A percentile compares a stretch with the other conserved stretches of the same genome.
phyloP scores from a whole-genome alignment of 1,140 invertebrate genomes.

The Halictus rubicundus region DNA sequence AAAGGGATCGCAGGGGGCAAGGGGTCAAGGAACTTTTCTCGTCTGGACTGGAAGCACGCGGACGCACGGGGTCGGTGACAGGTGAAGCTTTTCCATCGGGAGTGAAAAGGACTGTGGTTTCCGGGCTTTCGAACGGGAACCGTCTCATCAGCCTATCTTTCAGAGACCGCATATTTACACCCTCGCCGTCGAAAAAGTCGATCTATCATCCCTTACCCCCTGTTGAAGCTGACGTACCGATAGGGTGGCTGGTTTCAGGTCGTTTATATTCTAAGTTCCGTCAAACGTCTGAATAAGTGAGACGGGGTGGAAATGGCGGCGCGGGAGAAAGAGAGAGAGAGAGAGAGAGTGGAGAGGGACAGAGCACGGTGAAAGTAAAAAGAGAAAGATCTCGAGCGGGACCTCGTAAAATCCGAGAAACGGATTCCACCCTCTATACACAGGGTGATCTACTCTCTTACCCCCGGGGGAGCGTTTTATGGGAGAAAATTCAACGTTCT shows the following conservation, averaged over 20 bases:
- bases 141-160: constrained; percentile 46
- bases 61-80: background rate
- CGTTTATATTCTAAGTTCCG: constrained; percentile 68
- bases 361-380: constrained; percentile 26
- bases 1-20: no score
- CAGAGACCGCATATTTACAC: constrained; percentile 56
- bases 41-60: no score
- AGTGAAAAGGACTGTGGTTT: background rate
- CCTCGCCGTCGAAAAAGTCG: constrained; percentile 59
- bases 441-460: constrained; percentile 41
- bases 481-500: constrained; percentile 59
- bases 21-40: no score
- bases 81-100: background rate
- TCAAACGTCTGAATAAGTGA: constrained; percentile 63
- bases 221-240: constrained; percentile 61
- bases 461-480: constrained; percentile 60
- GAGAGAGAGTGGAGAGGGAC: background rate
- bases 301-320: constrained; percentile 27
- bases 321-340: constrained; percentile 19
- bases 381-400: constrained; percentile 49
- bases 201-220: constrained; percentile 67
- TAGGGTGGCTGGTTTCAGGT: constrained; percentile 54
- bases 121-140: constrained; percentile 3
- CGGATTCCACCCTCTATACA: constrained; percentile 61
- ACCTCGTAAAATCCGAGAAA: constrained; percentile 66